A percentile compares a stretch with the other conserved stretches of the same genome.
These are phyloP conservation scores for Cerastis leucographa DNA, from an alignment of 2,888 invertebrate species.

Conservation along the genomic window DNA sequence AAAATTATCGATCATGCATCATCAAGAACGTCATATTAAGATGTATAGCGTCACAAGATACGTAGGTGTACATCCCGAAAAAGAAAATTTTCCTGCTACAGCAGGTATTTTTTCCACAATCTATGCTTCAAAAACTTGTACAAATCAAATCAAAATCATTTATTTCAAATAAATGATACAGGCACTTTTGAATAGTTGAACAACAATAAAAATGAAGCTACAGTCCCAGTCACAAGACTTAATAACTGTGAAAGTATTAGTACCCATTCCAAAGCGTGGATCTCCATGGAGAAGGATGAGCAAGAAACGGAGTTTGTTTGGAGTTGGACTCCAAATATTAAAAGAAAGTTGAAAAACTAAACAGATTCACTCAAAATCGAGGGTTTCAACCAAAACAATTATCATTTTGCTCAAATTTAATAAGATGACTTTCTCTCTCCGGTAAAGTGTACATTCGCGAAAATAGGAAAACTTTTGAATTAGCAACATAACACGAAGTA, in stretches of 20 bases:
- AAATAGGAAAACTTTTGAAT: slow-evolving; percentile 51
- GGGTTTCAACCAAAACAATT: neutral
- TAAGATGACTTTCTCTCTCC: slow-evolving; percentile 13
- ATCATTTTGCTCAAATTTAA: slow-evolving; percentile 25
- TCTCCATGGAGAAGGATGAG: too few species aligned
- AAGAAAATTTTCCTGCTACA: slow-evolving; percentile 5
- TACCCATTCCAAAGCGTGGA: too few species aligned
- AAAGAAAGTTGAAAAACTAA: slow-evolving; percentile 5
- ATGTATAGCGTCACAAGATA: slow-evolving; percentile 3
- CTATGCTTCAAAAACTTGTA: neutral
- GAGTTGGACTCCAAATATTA: neutral
- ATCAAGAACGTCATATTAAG: slow-evolving; percentile 16
- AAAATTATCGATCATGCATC: neutral
- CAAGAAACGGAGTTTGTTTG: too few species aligned
- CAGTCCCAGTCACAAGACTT: too few species aligned
- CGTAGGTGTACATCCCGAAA: neutral
- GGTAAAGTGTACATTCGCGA: slow-evolving; percentile 19
- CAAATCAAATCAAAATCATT: too few species aligned
- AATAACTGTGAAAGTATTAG: too few species aligned
- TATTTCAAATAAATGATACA: too few species aligned
- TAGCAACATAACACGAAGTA: slow-evolving; percentile 49
- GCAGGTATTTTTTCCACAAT: neutral
- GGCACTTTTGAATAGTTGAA: too few species aligned
- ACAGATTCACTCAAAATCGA: neutral
- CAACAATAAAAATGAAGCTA: too few species aligned